Conservation (phyloP, 2,797 vertebrate species). For the Lophotriccus pileatus region DNA sequence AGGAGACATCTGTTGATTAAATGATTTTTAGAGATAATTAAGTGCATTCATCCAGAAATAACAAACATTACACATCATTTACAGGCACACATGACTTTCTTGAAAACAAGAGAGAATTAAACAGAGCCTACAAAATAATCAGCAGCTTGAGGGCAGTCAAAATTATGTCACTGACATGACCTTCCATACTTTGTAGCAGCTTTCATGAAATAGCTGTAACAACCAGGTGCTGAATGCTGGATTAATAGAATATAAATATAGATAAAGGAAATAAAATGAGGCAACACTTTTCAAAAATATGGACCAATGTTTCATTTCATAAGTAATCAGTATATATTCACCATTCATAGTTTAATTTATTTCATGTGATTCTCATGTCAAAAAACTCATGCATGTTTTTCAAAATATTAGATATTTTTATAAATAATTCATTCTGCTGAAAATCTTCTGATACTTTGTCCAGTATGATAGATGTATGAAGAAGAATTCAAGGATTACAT, state of each 20-base stretch:
- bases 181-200: not conserved
- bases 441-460: not conserved
- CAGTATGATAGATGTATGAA: not conserved
- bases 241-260: not conserved
- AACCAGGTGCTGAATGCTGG: not conserved
- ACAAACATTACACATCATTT: conserved; percentile 73
- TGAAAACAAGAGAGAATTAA: conserved; percentile 70
- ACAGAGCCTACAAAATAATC: conserved; percentile 61
- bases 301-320: not conserved
- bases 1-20: conserved; percentile 77
- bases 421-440: not conserved
- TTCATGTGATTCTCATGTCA: not conserved
- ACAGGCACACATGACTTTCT: conserved; percentile 66
- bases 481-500: not conserved
- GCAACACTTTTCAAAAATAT: not conserved
- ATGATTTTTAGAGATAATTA: conserved; percentile 79
- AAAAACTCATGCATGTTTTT: not conserved
- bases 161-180: conserved; percentile 44
- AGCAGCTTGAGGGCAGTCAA: conserved; percentile 41
- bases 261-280: not conserved
- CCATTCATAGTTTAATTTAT: not conserved
- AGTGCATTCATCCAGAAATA: conserved; percentile 79
- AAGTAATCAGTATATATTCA: not conserved
- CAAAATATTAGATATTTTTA: not conserved
- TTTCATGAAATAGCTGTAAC: not conserved